Base-by-base conservation (phyloP, 2,888 invertebrate genomes). In the Ennomos erosarius region DNA sequence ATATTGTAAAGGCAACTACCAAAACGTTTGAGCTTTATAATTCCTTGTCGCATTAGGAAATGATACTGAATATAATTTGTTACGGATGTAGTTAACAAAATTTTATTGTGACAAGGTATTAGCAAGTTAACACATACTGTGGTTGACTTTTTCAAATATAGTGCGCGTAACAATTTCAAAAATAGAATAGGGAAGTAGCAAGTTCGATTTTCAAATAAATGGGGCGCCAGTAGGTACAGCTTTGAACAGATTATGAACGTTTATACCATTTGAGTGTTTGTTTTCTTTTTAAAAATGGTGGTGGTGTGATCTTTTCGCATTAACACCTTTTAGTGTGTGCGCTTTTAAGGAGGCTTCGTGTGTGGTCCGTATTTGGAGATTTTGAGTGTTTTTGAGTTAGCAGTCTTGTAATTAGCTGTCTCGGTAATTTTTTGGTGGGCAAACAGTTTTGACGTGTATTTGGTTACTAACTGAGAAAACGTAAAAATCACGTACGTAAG, bases 291-390 rank as follows among this genome's bases (percentile, higher is more conserved):
- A 80, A 85, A 87, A 88, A 88, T 88, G 85, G 87, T 86, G 78
- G 81, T 69, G 37, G 74, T 84, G 83, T 86, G 81, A 76, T 84
- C 82, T 82, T 88, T 90, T 86, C 82, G 83, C 81, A 79, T 91
- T 91, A 91, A 81, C 91, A 88, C 91, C 89, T 90, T 91, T 90
- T 88, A 91, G 86, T 90, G 86, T 82, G 70, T 79, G 80, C 79
- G 79, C 74, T 87, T 85, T 84, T 83, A 84, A 78, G 77, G 74
- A 76, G 69, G 57, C 87, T 70, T 70, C 84, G 87, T 90, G 91
- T 90, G 91, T 88, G 91, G 91, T 88, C 90, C 65, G 60, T 61
- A 55, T 57, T 54, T 62, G 53, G 63, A 66, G 62, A 64, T 70
- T 74, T 70, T 66, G 67, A 69, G 73, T 73, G 74, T 74, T 71